phyloP scores from a whole-genome alignment of 1,140 invertebrate genomes.

The Mylabris phalerata region DNA sequence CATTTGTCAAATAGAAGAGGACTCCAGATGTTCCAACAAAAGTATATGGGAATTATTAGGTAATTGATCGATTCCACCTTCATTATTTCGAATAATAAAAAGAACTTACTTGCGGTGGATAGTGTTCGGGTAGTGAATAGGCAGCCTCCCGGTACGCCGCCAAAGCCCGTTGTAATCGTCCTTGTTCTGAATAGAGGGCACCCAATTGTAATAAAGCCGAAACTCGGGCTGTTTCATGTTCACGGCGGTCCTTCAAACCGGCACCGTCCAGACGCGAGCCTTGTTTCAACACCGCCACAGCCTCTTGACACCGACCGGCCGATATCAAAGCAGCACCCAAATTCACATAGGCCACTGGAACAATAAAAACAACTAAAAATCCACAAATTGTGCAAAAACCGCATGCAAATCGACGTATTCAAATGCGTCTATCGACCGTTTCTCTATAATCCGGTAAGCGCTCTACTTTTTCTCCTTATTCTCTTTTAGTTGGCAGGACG shows the following conservation, averaged over 20 bases:
- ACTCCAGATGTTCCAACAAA: neutral
- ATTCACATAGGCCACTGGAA: constrained; percentile 92
- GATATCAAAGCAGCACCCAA: constrained; percentile 81
- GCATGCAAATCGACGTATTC: constrained; percentile 2
- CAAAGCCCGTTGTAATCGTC: constrained; percentile 76
- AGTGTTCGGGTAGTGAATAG: constrained; percentile 69
- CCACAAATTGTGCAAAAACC: neutral
- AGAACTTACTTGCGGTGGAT: constrained; percentile 65
- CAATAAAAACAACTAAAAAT: constrained; percentile 21
- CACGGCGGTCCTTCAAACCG: constrained; percentile 79
- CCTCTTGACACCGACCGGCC: constrained; percentile 74
- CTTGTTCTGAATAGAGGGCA: constrained; percentile 80
- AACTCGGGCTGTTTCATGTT: constrained; percentile 83
- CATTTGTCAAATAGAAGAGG: constrained; percentile 12
- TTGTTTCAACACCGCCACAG: constrained; percentile 70
- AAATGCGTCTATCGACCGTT: constrained; percentile 3
- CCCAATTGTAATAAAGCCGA: constrained; percentile 89
- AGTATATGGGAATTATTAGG: neutral
- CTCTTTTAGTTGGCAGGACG: neutral
- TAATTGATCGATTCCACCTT: neutral
- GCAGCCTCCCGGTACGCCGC: constrained; percentile 83
- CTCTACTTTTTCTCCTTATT: constrained; percentile 1
- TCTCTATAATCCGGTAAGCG: neutral
- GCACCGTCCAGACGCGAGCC: constrained; percentile 79
- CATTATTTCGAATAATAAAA: no score